phyloP scores from a whole-genome alignment of 2,113 vertebrate species.

The Rhynchomys soricoides region DNA sequence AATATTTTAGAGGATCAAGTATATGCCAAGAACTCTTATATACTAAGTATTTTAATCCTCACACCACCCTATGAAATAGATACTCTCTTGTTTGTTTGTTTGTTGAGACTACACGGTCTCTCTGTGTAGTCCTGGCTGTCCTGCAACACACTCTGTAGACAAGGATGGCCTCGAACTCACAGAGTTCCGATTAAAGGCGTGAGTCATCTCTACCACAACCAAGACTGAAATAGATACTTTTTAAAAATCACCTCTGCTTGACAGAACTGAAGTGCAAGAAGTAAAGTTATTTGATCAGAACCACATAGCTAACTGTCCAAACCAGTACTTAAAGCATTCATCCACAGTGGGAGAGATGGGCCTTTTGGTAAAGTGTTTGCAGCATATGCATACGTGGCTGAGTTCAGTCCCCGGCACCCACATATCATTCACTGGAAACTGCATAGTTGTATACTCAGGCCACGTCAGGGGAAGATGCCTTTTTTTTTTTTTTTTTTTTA shows the following conservation, averaged over 20 bases:
- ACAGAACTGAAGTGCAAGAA: neutral
- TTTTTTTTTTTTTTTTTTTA: too few relatives aligned
- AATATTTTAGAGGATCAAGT: neutral
- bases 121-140: too few relatives aligned
- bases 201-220: neutral
- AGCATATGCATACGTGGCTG: neutral
- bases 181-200: too few relatives aligned
- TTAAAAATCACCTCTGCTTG: neutral
- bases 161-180: too few relatives aligned
- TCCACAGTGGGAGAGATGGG: neutral
- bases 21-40: neutral
- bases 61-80: neutral
- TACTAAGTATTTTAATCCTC: conserved; percentile 27
- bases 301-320: neutral
- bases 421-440: neutral
- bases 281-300: neutral
- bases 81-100: too few relatives aligned
- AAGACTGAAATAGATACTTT: neutral
- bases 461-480: neutral
- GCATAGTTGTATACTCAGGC: neutral
- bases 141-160: too few relatives aligned
- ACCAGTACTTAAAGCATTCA: neutral
- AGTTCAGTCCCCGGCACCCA: neutral
- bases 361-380: neutral
- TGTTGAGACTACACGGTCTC: too few relatives aligned